Conservation (phyloP, 1,140 invertebrate species). For the Calycopis cecrops region DNA sequence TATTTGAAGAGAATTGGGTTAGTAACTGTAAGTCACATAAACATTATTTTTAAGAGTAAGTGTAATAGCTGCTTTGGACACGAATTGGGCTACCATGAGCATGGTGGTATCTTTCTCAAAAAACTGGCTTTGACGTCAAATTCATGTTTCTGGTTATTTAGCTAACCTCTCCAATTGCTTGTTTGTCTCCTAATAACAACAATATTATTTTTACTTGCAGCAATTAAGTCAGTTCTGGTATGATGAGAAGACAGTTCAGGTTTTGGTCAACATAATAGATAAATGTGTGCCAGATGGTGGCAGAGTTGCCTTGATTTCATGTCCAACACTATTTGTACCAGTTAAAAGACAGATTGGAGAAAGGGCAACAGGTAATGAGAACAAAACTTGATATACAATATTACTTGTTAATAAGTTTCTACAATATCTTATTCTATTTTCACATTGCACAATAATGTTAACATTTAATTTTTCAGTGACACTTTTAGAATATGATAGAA, state of each 20-base stretch:
- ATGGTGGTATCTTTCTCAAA: too few species aligned
- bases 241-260: slow-evolving; percentile 83
- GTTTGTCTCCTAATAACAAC: too few species aligned
- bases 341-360: slow-evolving; percentile 75
- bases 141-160: too few species aligned
- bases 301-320: slow-evolving; percentile 90
- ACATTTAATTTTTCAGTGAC: slow-evolving; percentile 76
- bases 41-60: too few species aligned
- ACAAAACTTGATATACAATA: slow-evolving; percentile 9
- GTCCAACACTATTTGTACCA: slow-evolving; percentile 88
- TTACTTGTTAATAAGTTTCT: too few species aligned
- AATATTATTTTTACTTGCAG: slow-evolving; percentile 74
- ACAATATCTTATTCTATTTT: too few species aligned
- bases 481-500: slow-evolving; percentile 87
- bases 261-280: slow-evolving; percentile 80
- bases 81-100: too few species aligned
- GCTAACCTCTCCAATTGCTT: too few species aligned
- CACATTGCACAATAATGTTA: too few species aligned
- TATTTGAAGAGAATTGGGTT: slow-evolving; percentile 92
- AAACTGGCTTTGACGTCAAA: too few species aligned
- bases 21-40: slow-evolving; percentile 23
- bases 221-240: slow-evolving; percentile 99
- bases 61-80: too few species aligned
- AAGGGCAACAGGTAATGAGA: slow-evolving; percentile 62
- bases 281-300: slow-evolving; percentile 74